phyloP scores from a whole-genome alignment of 2,113 vertebrate genomes.

The Crypturellus undulatus region DNA sequence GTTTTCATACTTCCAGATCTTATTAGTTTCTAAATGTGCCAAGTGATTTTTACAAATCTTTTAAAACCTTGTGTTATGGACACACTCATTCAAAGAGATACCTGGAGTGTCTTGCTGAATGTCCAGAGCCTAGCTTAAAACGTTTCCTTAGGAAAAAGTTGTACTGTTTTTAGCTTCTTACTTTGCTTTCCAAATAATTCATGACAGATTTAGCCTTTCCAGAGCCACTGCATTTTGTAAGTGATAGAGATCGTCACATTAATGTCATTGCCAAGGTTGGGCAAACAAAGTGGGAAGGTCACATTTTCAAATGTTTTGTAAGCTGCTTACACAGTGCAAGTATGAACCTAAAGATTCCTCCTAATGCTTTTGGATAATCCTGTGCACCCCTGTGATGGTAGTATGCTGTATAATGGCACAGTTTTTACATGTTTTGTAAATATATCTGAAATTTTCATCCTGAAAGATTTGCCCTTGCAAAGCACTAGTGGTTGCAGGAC shows the following conservation, averaged over 20 bases:
- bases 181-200: background rate
- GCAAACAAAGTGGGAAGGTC: background rate
- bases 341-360: background rate
- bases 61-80: background rate
- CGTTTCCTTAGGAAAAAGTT: background rate
- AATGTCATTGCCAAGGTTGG: background rate
- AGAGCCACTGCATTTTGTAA: background rate
- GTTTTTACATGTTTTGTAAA: background rate
- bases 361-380: background rate
- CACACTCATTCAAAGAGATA: background rate
- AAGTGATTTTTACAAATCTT: slow-evolving; percentile 2
- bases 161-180: background rate
- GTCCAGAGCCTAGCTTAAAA: background rate
- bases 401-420: background rate
- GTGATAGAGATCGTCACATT: background rate
- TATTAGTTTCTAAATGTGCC: slow-evolving; percentile 35
- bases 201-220: background rate
- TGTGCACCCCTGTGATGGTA: fast-evolving
- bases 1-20: slow-evolving; percentile 47
- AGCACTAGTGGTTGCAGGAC: background rate
- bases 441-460: background rate
- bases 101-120: background rate
- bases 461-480: background rate
- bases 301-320: background rate
- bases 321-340: background rate